Base-by-base conservation (phyloP, 2,113 vertebrate genomes). In the Chaetorhynchus papuensis region DNA sequence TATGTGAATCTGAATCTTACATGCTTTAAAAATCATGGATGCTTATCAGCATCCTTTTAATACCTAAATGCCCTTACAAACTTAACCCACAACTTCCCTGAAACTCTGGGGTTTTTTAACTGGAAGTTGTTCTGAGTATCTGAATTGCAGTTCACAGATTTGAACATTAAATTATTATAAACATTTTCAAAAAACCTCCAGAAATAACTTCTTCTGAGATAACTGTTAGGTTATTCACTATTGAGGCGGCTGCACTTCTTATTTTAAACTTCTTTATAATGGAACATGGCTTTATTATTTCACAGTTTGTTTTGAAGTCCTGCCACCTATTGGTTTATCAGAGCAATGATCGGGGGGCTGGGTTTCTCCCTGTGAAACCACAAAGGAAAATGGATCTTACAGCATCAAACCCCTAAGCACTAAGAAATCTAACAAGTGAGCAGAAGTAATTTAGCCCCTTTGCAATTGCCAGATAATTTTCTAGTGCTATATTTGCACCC, bases 241-340 rank as follows among this genome's bases (percentile, higher is more conserved):
- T 26, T 26, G 52, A 64, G 53, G 44, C 49, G 54, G 37, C 56
- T 89, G n/a, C 28, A n/a, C 30, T 50, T 93, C 52, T 39, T 78
- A 41, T 57, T 81, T 92, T 63, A 66, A 75, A 4, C 30, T 83
- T 60, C 2, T 0, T 42, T 90, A 11, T 61, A 71, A 60, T 31
- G 47, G 23, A 52, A 45, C 7, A 10, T n/a, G 28, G 10, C 20
- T 68, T 90, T 70, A 44, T 78, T 68, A 56, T 80, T 63, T 71
- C 54, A 56, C 88, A 83, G 87, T 89, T 89, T 93, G 76, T 82
- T 96, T 96, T 94, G 92, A 96, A 95, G 94, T 90, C 77, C 86
- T 95, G 96, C 96, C 96, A 96, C 80, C 96, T 95, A 95, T 96
- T 96, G 96, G 90, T 86, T 92, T 88, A 78, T 88, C 44, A 71